These are phyloP conservation scores for Trachurus trachurus DNA, from an alignment of 2,797 vertebrate genomes.

Conservation along the genomic window DNA sequence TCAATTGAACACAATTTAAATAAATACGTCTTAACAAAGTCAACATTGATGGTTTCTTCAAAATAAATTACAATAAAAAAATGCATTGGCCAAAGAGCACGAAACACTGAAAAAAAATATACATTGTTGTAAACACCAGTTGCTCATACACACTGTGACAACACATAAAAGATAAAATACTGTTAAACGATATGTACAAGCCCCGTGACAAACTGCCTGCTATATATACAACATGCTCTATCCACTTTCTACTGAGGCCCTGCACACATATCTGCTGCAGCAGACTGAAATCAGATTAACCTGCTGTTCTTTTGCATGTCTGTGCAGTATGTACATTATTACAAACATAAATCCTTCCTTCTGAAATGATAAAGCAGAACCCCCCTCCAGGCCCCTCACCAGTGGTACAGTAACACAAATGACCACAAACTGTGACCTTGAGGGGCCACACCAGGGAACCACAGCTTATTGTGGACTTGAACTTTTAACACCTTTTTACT, in stretches of 20 bases:
- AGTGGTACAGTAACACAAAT: neutral
- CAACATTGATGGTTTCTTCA: neutral
- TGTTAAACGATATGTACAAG: neutral
- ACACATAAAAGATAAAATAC: neutral
- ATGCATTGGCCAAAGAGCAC: neutral
- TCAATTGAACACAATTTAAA: conserved; percentile 3
- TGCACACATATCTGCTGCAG: neutral
- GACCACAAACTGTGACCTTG: neutral
- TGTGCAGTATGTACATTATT: neutral
- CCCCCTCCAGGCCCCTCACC: neutral
- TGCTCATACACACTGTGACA: conserved; percentile 2
- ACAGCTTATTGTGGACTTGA: neutral
- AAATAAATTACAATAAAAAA: conserved; percentile 18
- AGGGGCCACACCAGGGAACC: too few species aligned
- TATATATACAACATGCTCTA: neutral
- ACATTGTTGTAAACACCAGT: neutral
- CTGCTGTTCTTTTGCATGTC: neutral
- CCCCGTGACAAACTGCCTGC: neutral
- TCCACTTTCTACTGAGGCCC: neutral
- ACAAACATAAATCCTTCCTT: conserved; percentile 12
- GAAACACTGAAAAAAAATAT: neutral
- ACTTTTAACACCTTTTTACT: neutral
- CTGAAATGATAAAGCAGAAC: neutral
- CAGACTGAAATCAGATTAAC: too few species aligned
- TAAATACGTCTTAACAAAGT: conserved; percentile 31